Evolutionary conservation across 2,113 vertebrate genomes (phyloP).

Genomic region (Oryzias celebensis): DNA sequence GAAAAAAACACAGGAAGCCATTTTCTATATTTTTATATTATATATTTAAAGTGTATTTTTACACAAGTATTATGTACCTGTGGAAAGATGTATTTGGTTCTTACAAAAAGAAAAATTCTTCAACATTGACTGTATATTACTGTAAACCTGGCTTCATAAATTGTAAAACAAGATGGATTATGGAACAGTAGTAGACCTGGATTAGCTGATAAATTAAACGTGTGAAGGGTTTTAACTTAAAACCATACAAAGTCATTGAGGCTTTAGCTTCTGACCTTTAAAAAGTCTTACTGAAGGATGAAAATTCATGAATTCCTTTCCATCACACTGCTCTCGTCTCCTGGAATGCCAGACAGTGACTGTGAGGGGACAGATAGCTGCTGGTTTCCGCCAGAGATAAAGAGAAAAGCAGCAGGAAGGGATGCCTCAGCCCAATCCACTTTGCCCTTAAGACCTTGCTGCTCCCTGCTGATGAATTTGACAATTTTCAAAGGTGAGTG

Average conservation of each 20-base stretch:
- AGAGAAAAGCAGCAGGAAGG: constrained; percentile 34
- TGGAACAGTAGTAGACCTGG: neutral
- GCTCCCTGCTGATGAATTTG: constrained; percentile 58
- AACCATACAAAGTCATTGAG: constrained; percentile 23
- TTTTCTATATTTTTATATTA: too few species aligned
- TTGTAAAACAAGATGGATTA: neutral
- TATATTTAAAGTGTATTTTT: too few species aligned
- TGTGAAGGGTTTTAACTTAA: constrained; percentile 29
- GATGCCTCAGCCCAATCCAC: constrained; percentile 38
- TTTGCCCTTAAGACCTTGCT: constrained; percentile 45
- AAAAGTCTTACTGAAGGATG: constrained; percentile 20
- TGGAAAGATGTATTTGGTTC: too few species aligned
- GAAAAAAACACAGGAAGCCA: too few species aligned
- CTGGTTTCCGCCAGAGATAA: constrained; percentile 44
- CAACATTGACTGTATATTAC: neutral
- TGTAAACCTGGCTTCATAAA: neutral
- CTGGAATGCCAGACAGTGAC: constrained; percentile 43
- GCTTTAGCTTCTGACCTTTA: constrained; percentile 52
- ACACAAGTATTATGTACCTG: too few species aligned
- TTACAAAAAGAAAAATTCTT: too few species aligned
- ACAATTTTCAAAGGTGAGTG: constrained; percentile 62
- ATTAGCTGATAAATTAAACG: constrained; percentile 10
- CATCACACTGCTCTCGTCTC: constrained; percentile 28
- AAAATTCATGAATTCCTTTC: constrained; percentile 25
- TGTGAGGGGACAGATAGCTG: constrained; percentile 52